A percentile compares a stretch with the other conserved stretches of the same genome.
These are phyloP conservation scores for Thereuonema tuberculata DNA, from an alignment of 1,140 invertebrate genomes.

Conservation along the genomic window DNA sequence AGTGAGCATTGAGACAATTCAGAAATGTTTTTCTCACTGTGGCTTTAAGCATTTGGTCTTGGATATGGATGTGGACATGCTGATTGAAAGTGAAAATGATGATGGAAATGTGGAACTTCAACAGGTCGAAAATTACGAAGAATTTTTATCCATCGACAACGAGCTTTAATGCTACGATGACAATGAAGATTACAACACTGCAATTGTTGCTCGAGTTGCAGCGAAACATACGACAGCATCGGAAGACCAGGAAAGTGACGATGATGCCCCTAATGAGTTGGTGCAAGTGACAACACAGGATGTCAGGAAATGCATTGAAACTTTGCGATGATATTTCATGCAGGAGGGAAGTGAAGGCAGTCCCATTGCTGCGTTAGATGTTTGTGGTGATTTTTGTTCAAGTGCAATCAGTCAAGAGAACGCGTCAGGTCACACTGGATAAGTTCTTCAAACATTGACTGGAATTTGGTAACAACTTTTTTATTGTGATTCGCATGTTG, in stretches of 20 bases:
- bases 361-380: too few relatives aligned
- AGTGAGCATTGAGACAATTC: not conserved
- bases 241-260: not conserved
- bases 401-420: too few relatives aligned
- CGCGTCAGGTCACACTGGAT: too few relatives aligned
- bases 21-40: constrained; percentile 5
- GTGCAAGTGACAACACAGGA: not conserved
- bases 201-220: not conserved
- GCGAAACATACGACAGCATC: not conserved
- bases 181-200: not conserved
- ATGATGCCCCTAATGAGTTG: not conserved
- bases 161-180: constrained; percentile 2
- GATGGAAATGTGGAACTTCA: not conserved
- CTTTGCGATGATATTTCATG: too few relatives aligned
- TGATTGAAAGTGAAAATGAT: not conserved
- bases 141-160: not conserved
- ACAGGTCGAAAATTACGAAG: not conserved
- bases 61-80: not conserved
- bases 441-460: too few relatives aligned
- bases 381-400: too few relatives aligned
- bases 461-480: too few relatives aligned
- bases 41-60: not conserved
- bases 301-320: too few relatives aligned
- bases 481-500: too few relatives aligned
- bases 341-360: too few relatives aligned